Evolutionary conservation across 2,113 vertebrate genomes (phyloP).

Genomic region (Sebastes fasciatus): DNA sequence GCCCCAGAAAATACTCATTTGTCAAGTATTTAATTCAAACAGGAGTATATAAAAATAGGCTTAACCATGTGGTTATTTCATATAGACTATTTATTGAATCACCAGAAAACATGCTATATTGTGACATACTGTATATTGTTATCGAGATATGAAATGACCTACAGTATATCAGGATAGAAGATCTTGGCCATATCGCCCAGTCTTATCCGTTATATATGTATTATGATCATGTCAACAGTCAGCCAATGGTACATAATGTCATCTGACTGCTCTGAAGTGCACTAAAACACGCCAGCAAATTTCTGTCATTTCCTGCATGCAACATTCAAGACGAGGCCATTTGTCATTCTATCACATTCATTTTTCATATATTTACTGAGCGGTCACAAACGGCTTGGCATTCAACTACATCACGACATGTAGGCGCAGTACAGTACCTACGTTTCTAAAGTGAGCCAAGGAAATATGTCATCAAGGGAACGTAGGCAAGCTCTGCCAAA

Average conservation of each 20-base stretch:
- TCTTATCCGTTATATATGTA: neutral
- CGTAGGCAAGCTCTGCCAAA: neutral
- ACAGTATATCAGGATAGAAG: no score
- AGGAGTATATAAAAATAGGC: no score
- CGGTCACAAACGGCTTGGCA: slow-evolving; percentile 42
- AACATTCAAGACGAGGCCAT: slow-evolving; percentile 66
- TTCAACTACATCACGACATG: slow-evolving; percentile 25
- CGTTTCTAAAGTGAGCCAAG: slow-evolving; percentile 21
- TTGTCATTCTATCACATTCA: slow-evolving; percentile 68
- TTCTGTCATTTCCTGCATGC: slow-evolving; percentile 63
- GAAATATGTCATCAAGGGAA: neutral
- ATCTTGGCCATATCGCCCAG: no score
- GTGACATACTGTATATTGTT: no score
- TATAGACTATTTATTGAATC: no score
- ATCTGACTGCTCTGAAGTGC: slow-evolving; percentile 50
- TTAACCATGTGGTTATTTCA: no score
- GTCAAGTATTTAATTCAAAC: no score
- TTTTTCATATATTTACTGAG: slow-evolving; percentile 64
- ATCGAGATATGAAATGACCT: no score
- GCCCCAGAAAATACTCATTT: no score
- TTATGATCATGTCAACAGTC: slow-evolving; percentile 23
- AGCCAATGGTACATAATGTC: slow-evolving; percentile 35
- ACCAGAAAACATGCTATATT: no score
- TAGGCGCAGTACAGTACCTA: neutral
- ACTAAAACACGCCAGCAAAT: slow-evolving; percentile 56